These are phyloP conservation scores for Remorina albescens DNA, from an alignment of 2,797 vertebrate species.

Conservation along the genomic window DNA sequence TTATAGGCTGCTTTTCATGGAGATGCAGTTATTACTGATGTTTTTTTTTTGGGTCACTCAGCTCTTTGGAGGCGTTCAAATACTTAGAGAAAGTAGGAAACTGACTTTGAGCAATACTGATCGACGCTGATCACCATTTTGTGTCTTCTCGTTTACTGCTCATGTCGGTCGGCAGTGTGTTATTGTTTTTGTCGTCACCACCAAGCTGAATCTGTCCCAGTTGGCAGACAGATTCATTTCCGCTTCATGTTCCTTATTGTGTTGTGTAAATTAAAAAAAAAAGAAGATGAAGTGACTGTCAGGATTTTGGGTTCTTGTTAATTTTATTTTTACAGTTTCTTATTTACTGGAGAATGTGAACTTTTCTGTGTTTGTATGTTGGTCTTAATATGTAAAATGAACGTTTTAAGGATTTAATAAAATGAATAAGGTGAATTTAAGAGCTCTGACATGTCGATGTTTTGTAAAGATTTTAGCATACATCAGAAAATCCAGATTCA, in stretches of 20 bases:
- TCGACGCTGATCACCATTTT: background rate
- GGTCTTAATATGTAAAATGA: slow-evolving; percentile 54
- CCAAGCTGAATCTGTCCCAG: background rate
- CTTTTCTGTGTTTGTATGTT: slow-evolving; percentile 41
- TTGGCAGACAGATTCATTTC: background rate
- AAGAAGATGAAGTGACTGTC: slow-evolving; percentile 1
- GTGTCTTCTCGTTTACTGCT: slow-evolving; percentile 25
- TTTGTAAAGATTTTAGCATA: background rate
- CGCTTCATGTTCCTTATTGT: slow-evolving; percentile 2
- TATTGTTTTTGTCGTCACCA: background rate
- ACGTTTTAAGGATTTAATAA: slow-evolving; percentile 58
- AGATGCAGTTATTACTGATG: background rate
- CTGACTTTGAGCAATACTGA: slow-evolving; percentile 36
- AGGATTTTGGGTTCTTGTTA: slow-evolving; percentile 40
- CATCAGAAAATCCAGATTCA: background rate
- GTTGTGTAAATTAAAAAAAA: slow-evolving; percentile 42
- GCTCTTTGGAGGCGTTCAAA: background rate
- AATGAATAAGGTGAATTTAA: slow-evolving; percentile 15
- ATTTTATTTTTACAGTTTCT: slow-evolving; percentile 43
- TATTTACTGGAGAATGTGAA: slow-evolving; percentile 68
- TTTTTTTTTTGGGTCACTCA: background rate
- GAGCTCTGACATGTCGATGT: background rate
- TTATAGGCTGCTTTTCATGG: background rate
- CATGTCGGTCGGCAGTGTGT: slow-evolving; percentile 1
- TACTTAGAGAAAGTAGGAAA: background rate